A percentile compares a stretch with the other conserved stretches of the same genome.
Conservation (phyloP, 2,113 vertebrate genomes). For the Pteropus alecto region DNA sequence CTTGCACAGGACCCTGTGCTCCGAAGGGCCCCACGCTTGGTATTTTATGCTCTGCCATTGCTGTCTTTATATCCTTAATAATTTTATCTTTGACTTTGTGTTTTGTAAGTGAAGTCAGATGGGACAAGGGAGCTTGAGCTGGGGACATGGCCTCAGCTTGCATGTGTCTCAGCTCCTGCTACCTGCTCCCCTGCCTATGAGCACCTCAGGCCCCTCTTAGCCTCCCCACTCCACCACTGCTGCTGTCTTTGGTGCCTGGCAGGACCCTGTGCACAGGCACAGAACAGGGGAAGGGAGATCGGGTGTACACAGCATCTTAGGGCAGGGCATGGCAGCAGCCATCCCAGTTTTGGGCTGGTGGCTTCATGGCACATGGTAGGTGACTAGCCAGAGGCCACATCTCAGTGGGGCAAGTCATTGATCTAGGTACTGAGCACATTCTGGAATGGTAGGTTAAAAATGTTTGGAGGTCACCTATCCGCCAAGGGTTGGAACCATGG, state of each 20-base stretch:
- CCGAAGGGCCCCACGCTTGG: not conserved
- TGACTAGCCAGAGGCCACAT: not conserved
- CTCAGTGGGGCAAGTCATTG: no score
- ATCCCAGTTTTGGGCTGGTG: not conserved
- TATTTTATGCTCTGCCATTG: not conserved
- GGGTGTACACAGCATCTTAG: fast-evolving
- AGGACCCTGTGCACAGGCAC: not conserved
- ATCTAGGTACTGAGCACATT: not conserved
- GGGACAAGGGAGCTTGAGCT: not conserved
- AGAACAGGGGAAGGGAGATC: not conserved
- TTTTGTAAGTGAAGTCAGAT: not conserved
- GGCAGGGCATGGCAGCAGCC: not conserved
- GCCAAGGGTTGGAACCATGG: not conserved
- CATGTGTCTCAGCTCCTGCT: not conserved
- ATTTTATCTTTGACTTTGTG: not conserved
- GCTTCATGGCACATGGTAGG: not conserved
- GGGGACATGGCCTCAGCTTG: not conserved
- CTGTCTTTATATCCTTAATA: not conserved
- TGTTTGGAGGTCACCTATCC: not conserved
- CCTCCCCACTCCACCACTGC: not conserved
- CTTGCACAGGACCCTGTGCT: not conserved
- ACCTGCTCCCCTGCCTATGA: not conserved
- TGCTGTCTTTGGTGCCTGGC: not conserved
- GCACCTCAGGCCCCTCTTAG: not conserved
- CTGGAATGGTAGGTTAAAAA: not conserved